Conservation (phyloP, 2,113 vertebrate species). For the Perognathus longimembris region DNA sequence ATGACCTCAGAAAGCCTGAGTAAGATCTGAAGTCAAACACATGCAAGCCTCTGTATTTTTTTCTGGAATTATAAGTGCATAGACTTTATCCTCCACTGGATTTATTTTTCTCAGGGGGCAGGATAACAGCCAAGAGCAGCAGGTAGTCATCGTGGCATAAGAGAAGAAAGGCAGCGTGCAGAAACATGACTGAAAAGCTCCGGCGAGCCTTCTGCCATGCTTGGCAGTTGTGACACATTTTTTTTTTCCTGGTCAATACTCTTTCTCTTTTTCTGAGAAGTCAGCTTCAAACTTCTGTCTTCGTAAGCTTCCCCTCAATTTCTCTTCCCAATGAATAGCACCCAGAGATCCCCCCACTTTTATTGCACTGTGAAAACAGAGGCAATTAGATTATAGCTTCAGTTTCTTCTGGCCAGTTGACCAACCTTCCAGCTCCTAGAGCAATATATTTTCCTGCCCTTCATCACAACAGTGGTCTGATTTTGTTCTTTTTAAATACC, state of each 20-base stretch:
- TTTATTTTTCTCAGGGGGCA: not conserved
- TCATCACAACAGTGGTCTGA: not conserved
- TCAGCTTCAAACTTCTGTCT: not conserved
- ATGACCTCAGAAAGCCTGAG: not conserved
- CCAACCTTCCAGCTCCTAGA: not conserved
- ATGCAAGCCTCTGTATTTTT: not conserved
- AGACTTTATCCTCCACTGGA: not conserved
- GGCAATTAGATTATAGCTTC: not conserved
- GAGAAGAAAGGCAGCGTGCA: not conserved
- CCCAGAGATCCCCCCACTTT: not conserved
- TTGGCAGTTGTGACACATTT: not conserved
- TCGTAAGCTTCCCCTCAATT: not conserved
- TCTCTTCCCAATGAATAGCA: not conserved
- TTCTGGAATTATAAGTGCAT: not conserved
- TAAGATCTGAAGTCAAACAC: not conserved
- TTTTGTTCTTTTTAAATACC: not conserved
- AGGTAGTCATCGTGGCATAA: not conserved
- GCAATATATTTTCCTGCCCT: not conserved
- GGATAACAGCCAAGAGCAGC: not conserved
- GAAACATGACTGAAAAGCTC: slow-evolving; percentile 24
- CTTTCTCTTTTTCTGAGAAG: not conserved
- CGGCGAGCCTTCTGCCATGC: not conserved
- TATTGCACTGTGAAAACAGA: slow-evolving; percentile 39
- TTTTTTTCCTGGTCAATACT: not conserved
- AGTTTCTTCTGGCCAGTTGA: not conserved